Evolutionary conservation across 2,113 vertebrate species (phyloP), one percentile per base, ranked within the genome.

Genomic region (Saguinus midas): DNA sequence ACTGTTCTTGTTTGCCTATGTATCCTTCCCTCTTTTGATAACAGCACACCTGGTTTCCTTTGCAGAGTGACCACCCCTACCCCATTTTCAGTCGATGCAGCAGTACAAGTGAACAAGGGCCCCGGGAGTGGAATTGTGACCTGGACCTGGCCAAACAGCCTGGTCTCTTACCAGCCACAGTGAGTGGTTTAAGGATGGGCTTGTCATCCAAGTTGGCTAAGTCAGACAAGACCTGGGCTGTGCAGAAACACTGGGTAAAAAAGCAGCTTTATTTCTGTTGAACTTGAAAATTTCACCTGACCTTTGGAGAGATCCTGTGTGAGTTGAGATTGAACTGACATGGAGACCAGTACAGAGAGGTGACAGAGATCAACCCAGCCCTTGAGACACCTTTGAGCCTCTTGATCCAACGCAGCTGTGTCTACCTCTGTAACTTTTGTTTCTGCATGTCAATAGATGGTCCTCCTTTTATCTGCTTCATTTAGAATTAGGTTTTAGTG

Each of bases 401-500:
- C 11, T 12, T 61, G 14, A 52, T 66, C 13, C 21, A 48, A 21
- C 9, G 8, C 4, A 72, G 43, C 7, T 48, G 29, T 8, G 10
- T 80, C 12, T 37, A 21, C 20, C n/a, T 81, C 23, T 82, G 66
- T 57, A 84, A 29, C 45, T 70, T 66, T 90, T 57, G 66, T 64
- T 29, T 83, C 48, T 61, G 10, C 55, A 6, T 79, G 21, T 27
- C 48, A 61, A 45, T 9, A n/a, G 14, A 48, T 16, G 20, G 1
- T n/a, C 23, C 12, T 55, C 8, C 2, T 50, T 87, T 32, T 78
- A 78, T 70, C 64, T 84, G 35, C 13, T 66, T 84, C 64, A 57
- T 11, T 76, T 52, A 27, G 6, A 90, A 96, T 95, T 85, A 72
- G 64, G 43, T 55, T 73, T 81, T 76, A 73, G 64, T 68, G 45